These are phyloP conservation scores for Nestor notabilis DNA, from an alignment of 2,113 vertebrate species.

Conservation along the genomic window DNA sequence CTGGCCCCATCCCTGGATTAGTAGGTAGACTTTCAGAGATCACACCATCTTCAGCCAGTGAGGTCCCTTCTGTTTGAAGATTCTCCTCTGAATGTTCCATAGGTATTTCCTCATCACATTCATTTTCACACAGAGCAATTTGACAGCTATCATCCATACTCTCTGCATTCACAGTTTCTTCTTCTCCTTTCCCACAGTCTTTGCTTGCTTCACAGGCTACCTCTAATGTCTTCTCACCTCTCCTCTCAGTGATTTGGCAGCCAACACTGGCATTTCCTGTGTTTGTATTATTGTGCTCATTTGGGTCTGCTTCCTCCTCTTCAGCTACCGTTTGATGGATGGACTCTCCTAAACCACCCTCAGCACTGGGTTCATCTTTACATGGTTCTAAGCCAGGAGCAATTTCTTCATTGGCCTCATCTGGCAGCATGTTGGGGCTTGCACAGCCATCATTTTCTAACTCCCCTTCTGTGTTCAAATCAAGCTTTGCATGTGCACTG, in stretches of 20 bases:
- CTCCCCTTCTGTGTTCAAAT: background rate
- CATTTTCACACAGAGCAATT: conserved; percentile 61
- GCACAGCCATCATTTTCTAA: background rate
- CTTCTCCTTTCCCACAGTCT: conserved; percentile 4
- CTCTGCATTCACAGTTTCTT: conserved; percentile 34
- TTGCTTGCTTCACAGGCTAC: background rate
- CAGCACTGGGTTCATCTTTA: background rate
- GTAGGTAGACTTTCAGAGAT: background rate
- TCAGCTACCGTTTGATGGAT: background rate
- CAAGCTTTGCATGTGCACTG: background rate
- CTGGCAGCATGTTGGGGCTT: background rate
- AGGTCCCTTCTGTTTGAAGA: conserved; percentile 47
- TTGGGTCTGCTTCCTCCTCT: background rate
- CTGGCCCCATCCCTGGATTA: background rate
- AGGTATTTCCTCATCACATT: conserved; percentile 31
- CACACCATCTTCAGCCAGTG: conserved; percentile 2
- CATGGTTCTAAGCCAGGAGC: background rate
- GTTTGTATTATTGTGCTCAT: background rate
- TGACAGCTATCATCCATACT: conserved; percentile 70
- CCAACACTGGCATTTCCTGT: background rate
- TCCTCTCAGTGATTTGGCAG: background rate
- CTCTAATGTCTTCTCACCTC: background rate
- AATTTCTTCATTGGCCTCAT: background rate
- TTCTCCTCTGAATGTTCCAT: conserved; percentile 7
- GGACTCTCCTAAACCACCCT: background rate